Conservation (phyloP, 2,113 vertebrate genomes). For the Lagenorhynchus albirostris region DNA sequence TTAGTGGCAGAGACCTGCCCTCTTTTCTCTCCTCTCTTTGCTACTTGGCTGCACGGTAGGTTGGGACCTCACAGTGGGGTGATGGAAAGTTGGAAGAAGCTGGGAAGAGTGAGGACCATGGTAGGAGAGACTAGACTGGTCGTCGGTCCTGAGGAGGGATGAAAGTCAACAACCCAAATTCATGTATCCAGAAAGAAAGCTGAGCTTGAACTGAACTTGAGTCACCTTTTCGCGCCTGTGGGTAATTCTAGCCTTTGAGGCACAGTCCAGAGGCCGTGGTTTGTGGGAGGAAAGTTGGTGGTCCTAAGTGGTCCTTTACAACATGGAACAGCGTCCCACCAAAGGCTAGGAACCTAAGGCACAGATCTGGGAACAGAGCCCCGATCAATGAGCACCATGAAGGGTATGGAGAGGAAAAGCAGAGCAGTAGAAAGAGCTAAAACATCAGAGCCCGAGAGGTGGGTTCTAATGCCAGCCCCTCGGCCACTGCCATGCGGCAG, state of each 20-base stretch:
- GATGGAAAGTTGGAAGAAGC: neutral
- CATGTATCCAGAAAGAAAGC: neutral
- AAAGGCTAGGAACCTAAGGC: rapidly evolving
- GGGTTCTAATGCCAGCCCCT: neutral
- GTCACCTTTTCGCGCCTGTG: rapidly evolving
- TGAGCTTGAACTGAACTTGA: neutral
- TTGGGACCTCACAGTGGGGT: neutral
- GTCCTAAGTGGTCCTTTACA: neutral
- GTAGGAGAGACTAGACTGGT: rapidly evolving
- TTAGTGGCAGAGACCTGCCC: no score
- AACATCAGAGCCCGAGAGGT: rapidly evolving
- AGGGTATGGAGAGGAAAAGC: rapidly evolving
- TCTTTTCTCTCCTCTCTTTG: neutral
- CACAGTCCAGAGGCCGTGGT: no score
- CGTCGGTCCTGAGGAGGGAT: neutral
- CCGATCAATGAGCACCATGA: rapidly evolving
- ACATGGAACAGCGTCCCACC: neutral
- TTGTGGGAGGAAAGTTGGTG: neutral
- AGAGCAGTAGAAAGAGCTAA: rapidly evolving
- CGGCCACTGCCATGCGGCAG: rapidly evolving
- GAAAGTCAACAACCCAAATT: neutral
- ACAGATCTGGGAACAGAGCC: neutral
- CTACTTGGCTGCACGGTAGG: neutral
- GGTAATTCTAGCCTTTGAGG: neutral
- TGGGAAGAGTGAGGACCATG: neutral